Percentiles rank a stretch among this genome's conserved stretches.
These are phyloP conservation scores for Lepeophtheirus nordmannii DNA, from an alignment of 2,888 invertebrate genomes.

Conservation along the genomic window DNA sequence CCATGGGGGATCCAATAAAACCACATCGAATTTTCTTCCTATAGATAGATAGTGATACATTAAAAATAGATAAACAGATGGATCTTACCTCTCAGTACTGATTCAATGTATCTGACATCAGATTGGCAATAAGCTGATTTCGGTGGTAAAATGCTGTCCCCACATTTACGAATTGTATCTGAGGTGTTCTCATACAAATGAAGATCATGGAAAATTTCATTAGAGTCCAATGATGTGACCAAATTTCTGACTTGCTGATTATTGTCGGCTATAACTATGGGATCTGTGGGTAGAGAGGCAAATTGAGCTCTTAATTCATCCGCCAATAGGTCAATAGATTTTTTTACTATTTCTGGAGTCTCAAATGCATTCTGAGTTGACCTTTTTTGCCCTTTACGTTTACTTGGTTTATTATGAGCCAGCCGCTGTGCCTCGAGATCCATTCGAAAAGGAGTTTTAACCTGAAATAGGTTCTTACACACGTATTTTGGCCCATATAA, in stretches of 20 bases:
- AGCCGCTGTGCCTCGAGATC: conserved; percentile 1
- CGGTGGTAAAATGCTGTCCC: not conserved
- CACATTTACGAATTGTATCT: not conserved
- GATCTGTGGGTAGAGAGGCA: not conserved
- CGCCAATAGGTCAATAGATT: not conserved
- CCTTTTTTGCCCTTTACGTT: not conserved
- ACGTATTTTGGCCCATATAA: conserved; percentile 50
- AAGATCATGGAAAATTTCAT: not conserved
- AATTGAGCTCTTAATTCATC: not conserved
- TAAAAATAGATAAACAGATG: not conserved
- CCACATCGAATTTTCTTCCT: conserved; percentile 18
- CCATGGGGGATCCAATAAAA: conserved; percentile 24
- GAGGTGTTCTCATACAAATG: not conserved
- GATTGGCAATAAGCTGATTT: not conserved
- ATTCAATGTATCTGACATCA: not conserved
- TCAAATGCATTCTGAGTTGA: not conserved
- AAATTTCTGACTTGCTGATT: not conserved
- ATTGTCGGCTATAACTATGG: not conserved
- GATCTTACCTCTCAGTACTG: not conserved
- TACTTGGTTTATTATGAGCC: not conserved
- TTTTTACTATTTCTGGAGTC: not conserved
- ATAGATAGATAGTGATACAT: not conserved
- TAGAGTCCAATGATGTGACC: not conserved
- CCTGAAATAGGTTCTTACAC: conserved; percentile 34
- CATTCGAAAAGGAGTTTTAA: conserved; percentile 18